These are phyloP conservation scores for Spheniscus mendiculus DNA, from an alignment of 2,113 vertebrate species.

Conservation along the genomic window DNA sequence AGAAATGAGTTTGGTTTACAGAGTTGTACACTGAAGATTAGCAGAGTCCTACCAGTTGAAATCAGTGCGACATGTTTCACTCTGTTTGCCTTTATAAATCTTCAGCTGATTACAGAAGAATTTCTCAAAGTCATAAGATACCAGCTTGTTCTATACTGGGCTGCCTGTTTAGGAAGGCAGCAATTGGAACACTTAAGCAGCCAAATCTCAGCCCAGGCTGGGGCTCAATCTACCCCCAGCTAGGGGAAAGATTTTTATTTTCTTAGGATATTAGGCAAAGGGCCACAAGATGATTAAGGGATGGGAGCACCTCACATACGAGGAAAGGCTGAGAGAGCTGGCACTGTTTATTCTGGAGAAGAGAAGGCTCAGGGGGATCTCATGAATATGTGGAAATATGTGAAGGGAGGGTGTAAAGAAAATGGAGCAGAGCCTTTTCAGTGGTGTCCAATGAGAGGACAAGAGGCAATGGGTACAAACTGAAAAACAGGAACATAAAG, in stretches of 20 bases:
- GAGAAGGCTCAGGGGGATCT: neutral
- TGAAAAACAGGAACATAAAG: neutral
- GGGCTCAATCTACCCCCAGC: neutral
- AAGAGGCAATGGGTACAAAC: neutral
- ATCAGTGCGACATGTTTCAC: neutral
- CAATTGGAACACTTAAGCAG: neutral
- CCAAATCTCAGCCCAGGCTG: neutral
- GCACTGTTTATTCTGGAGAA: neutral
- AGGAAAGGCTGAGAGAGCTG: neutral
- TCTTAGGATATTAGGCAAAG: neutral
- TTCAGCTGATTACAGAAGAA: neutral
- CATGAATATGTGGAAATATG: neutral
- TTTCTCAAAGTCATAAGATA: neutral
- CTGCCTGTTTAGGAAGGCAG: neutral
- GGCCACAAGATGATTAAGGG: neutral
- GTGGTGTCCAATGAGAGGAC: neutral
- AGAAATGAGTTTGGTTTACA: neutral
- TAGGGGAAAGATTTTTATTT: neutral
- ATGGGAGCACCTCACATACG: rapidly evolving
- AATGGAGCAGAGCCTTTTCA: neutral
- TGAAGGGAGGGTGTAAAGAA: neutral
- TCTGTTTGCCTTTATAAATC: neutral
- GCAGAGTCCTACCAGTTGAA: neutral
- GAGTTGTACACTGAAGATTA: neutral
- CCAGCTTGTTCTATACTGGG: neutral